Percentiles rank a stretch among this genome's conserved stretches.
These are phyloP conservation scores for Epicampocera succincta DNA, from an alignment of 2,888 invertebrate species.

Conservation along the genomic window DNA sequence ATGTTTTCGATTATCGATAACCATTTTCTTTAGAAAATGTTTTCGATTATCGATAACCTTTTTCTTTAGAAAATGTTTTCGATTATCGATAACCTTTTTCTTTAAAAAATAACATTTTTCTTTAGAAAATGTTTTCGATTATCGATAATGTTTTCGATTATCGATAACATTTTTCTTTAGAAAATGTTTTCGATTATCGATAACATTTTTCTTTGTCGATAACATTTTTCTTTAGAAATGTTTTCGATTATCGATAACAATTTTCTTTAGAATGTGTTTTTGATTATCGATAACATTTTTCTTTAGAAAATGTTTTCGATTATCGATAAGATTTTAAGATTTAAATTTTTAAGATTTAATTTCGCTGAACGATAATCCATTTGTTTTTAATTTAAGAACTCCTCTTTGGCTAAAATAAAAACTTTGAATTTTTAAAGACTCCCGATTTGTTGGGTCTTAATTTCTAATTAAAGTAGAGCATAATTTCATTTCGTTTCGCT, in stretches of 20 bases:
- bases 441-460: background rate
- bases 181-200: background rate
- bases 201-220: background rate
- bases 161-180: background rate
- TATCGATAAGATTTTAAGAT: background rate
- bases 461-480: constrained; percentile 16
- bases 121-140: too few species aligned
- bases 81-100: too few species aligned
- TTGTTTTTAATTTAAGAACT: too few species aligned
- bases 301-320: background rate
- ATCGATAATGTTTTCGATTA: background rate
- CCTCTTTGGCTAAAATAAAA: too few species aligned
- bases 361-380: too few species aligned
- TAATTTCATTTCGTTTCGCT: constrained; percentile 2
- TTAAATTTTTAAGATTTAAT: too few species aligned
- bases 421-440: background rate
- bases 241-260: background rate
- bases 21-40: too few species aligned
- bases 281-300: background rate
- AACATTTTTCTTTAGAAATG: background rate
- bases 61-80: too few species aligned
- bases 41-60: too few species aligned
- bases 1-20: too few species aligned
- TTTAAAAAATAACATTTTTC: background rate
- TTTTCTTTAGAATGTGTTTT: background rate